Conservation (phyloP, 1,140 invertebrate genomes). For the Dendroctonus ponderosae region DNA sequence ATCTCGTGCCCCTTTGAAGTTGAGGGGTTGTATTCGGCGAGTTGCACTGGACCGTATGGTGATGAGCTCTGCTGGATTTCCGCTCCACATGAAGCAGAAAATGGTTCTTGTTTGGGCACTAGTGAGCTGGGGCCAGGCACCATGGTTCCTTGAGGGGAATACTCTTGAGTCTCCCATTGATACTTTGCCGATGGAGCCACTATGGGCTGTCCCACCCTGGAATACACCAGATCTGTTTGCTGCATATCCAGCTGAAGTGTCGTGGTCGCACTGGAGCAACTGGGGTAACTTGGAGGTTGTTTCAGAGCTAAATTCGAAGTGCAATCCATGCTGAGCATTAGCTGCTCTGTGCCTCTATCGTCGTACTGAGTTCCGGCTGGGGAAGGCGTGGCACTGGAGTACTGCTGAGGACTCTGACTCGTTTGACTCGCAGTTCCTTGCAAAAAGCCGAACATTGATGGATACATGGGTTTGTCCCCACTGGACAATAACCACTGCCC, state of each 20-base stretch:
- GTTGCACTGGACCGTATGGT: slow-evolving; percentile 62
- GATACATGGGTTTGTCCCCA: slow-evolving; percentile 57
- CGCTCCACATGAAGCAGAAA: slow-evolving; percentile 54
- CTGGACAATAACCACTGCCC: slow-evolving; percentile 55
- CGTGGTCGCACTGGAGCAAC: slow-evolving; percentile 45
- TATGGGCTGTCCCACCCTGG: slow-evolving; percentile 49
- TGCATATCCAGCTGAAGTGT: slow-evolving; percentile 48
- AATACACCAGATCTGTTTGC: slow-evolving; percentile 51
- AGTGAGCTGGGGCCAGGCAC: slow-evolving; percentile 58
- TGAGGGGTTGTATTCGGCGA: slow-evolving; percentile 91
- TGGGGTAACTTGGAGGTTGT: slow-evolving; percentile 54
- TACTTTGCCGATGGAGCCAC: slow-evolving; percentile 56
- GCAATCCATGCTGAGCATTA: slow-evolving; percentile 63
- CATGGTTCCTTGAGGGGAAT: slow-evolving; percentile 53
- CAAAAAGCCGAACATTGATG: slow-evolving; percentile 56
- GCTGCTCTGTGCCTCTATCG: slow-evolving; percentile 57
- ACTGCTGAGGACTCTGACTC: slow-evolving; percentile 52
- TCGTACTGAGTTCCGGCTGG: slow-evolving; percentile 56
- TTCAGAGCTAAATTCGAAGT: slow-evolving; percentile 50
- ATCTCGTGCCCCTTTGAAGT: slow-evolving; percentile 95
- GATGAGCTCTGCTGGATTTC: slow-evolving; percentile 47
- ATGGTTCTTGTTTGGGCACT: slow-evolving; percentile 76
- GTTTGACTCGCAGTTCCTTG: slow-evolving; percentile 40
- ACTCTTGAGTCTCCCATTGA: slow-evolving; percentile 61
- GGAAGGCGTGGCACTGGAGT: slow-evolving; percentile 57